These are phyloP conservation scores for Tricholaema leucomelas DNA, from an alignment of 2,113 vertebrate genomes.

Conservation along the genomic window DNA sequence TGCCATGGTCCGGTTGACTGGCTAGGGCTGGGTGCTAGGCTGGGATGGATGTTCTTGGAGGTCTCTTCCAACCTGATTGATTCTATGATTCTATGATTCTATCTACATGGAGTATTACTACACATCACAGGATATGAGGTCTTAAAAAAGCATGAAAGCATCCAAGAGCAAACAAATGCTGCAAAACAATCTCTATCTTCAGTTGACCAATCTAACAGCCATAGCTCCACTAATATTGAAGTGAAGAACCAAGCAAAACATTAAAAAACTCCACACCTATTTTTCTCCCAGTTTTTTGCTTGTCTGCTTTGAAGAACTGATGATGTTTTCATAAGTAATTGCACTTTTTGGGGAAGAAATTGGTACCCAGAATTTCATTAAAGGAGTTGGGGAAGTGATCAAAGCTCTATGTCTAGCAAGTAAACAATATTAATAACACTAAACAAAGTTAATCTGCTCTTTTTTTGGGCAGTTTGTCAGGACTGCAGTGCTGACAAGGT, in stretches of 20 bases:
- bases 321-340: background rate
- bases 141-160: background rate
- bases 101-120: background rate
- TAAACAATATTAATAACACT: background rate
- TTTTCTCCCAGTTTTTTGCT: background rate
- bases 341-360: background rate
- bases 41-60: too few species aligned
- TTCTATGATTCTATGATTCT: too few species aligned
- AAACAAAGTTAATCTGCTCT: background rate
- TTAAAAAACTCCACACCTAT: background rate
- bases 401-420: background rate
- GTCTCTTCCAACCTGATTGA: too few species aligned
- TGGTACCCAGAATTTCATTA: background rate
- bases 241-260: background rate
- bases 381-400: background rate
- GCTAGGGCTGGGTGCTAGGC: too few species aligned
- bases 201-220: background rate
- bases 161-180: background rate
- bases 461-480: background rate
- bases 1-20: too few species aligned
- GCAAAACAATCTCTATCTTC: background rate
- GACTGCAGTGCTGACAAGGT: background rate
- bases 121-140: background rate
- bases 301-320: background rate
- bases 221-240: background rate